These are phyloP conservation scores for Propithecus perrieri DNA, from an alignment of 2,797 vertebrate genomes.

Conservation along the genomic window DNA sequence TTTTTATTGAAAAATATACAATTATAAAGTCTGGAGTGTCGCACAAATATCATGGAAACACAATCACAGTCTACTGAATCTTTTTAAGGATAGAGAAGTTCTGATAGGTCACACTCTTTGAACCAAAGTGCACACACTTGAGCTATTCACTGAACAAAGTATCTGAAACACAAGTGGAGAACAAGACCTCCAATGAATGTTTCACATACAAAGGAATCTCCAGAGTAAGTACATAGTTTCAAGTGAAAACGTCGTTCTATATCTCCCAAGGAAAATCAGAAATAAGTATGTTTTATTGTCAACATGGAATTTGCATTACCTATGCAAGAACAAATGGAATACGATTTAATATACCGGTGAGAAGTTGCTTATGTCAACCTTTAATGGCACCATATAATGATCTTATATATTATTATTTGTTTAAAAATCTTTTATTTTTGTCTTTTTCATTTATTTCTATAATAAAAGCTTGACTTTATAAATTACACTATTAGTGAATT, in stretches of 20 bases:
- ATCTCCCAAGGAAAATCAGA: not conserved
- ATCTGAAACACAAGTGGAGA: not conserved
- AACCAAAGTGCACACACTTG: not conserved
- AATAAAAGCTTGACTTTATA: not conserved
- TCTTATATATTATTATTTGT: not conserved
- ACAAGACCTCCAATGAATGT: not conserved
- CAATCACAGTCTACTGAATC: not conserved
- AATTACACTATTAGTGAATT: not conserved
- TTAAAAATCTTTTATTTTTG: not conserved
- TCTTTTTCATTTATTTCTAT: not conserved
- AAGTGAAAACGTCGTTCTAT: not conserved
- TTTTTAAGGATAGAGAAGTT: not conserved
- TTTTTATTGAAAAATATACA: conserved; percentile 64
- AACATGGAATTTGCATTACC: not conserved
- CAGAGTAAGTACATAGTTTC: not conserved
- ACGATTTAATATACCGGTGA: not conserved
- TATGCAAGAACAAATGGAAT: not conserved
- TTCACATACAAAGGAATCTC: not conserved
- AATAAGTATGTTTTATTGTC: not conserved
- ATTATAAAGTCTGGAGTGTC: not conserved
- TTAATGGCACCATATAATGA: not conserved
- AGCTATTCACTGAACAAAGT: not conserved
- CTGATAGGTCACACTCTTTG: not conserved
- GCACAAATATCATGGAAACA: not conserved
- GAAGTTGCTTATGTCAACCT: not conserved